A percentile compares a stretch with the other conserved stretches of the same genome.
Conservation (phyloP, 1,140 invertebrate species). For the Micrasema longulum region DNA sequence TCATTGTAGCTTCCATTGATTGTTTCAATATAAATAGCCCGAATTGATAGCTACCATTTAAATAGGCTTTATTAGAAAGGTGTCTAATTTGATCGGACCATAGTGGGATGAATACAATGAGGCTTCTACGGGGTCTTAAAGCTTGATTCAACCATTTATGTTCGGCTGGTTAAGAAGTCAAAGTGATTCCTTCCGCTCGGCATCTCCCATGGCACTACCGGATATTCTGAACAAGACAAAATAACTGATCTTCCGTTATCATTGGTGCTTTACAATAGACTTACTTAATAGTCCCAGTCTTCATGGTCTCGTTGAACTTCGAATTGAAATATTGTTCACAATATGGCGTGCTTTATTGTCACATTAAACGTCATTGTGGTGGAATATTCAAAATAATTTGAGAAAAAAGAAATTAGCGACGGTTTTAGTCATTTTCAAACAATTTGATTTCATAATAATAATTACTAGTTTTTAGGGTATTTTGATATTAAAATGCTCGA, state of each 20-base stretch:
- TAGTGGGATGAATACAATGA: constrained; percentile 27
- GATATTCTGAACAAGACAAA: constrained; percentile 37
- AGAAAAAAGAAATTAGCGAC: too few species aligned
- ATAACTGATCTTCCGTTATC: constrained; percentile 40
- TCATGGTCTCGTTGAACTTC: too few species aligned
- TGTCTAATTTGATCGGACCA: constrained; percentile 32
- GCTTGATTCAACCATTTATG: constrained; percentile 28
- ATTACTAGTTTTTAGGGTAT: too few species aligned
- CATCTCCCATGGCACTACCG: constrained; percentile 42
- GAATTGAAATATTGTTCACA: too few species aligned
- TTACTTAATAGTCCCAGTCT: neutral
- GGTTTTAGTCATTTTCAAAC: too few species aligned
- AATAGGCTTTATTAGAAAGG: constrained; percentile 35
- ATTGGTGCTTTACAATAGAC: constrained; percentile 40
- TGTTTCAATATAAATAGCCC: constrained; percentile 9
- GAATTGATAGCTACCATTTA: constrained; percentile 27
- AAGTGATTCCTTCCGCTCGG: constrained; percentile 47
- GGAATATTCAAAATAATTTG: too few species aligned
- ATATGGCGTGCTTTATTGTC: too few species aligned
- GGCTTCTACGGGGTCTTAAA: constrained; percentile 19
- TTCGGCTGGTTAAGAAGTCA: constrained; percentile 37
- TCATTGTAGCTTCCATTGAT: neutral
- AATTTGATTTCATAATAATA: too few species aligned
- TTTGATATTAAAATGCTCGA: too few species aligned
- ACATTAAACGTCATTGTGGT: too few species aligned